phyloP scores from a whole-genome alignment of 2,888 invertebrate genomes.

The Pimpla rufipes region DNA sequence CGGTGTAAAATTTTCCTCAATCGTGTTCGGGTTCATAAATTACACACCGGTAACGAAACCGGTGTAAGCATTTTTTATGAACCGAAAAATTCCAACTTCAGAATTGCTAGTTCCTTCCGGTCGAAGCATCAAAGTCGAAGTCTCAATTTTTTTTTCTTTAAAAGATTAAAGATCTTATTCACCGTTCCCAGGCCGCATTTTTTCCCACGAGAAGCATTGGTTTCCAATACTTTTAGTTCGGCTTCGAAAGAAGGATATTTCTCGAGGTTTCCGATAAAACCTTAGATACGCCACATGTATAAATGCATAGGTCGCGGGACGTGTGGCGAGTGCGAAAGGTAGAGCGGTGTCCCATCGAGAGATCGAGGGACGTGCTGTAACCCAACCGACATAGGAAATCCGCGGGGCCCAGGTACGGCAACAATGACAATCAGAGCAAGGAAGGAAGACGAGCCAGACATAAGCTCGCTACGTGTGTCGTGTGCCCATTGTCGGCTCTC shows the following conservation, averaged over 20 bases:
- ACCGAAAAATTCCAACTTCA: neutral
- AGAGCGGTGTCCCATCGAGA: neutral
- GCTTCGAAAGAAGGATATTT: no score
- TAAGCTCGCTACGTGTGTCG: conserved; percentile 21
- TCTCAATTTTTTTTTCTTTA: no score
- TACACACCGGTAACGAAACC: neutral
- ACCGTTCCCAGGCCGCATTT: no score
- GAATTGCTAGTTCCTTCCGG: no score
- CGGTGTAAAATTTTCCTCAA: neutral
- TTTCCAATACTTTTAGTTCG: no score
- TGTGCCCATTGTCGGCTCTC: conserved; percentile 76
- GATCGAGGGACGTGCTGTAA: neutral
- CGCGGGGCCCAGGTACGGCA: conserved; percentile 57
- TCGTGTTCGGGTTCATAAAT: neutral
- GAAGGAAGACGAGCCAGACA: conserved; percentile 67
- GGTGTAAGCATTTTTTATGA: neutral
- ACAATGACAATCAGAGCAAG: conserved; percentile 80
- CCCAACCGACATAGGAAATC: conserved; percentile 2
- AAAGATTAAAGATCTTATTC: no score
- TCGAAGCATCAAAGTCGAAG: no score
- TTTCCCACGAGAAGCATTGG: no score
- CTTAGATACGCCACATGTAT: no score
- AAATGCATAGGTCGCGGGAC: neutral
- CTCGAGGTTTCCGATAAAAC: no score
- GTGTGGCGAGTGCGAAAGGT: neutral